A percentile compares a stretch with the other conserved stretches of the same genome.
Evolutionary conservation across 2,113 vertebrate genomes (phyloP).

Genomic region (Australoheros scitulus): DNA sequence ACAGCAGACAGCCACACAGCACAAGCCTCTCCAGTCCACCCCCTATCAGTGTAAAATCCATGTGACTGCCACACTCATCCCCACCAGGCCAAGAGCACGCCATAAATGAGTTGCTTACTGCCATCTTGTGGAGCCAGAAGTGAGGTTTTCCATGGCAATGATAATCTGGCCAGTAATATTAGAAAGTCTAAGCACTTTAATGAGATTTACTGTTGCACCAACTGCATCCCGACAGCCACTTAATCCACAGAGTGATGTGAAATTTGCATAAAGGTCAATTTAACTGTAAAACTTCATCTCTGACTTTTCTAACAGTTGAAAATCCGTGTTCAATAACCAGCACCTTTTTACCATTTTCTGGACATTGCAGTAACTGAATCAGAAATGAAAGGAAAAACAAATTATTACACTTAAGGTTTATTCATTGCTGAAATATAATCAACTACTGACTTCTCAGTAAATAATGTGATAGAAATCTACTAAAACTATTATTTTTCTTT

Average conservation of each 20-base stretch:
- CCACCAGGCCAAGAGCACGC: slow-evolving; percentile 30
- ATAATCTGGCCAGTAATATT: slow-evolving; percentile 12
- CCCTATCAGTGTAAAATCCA: slow-evolving; percentile 66
- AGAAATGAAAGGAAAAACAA: slow-evolving; percentile 66
- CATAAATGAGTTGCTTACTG: slow-evolving; percentile 61
- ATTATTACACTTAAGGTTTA: slow-evolving; percentile 81
- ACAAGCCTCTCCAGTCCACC: slow-evolving; percentile 34
- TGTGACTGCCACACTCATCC: slow-evolving; percentile 71
- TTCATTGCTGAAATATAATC: slow-evolving; percentile 84
- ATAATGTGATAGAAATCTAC: slow-evolving; percentile 85
- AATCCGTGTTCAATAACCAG: background rate
- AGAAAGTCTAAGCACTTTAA: slow-evolving; percentile 3
- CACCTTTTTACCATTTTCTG: slow-evolving; percentile 11
- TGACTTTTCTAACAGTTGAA: slow-evolving; percentile 41
- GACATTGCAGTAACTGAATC: slow-evolving; percentile 16
- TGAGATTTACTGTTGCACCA: slow-evolving; percentile 32
- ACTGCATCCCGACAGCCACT: slow-evolving; percentile 45
- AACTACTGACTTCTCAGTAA: slow-evolving; percentile 84
- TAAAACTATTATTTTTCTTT: slow-evolving; percentile 79
- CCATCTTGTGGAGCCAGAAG: slow-evolving; percentile 71
- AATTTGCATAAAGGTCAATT: slow-evolving; percentile 17
- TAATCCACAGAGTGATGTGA: slow-evolving; percentile 31
- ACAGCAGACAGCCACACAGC: slow-evolving; percentile 39
- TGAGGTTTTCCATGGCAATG: slow-evolving; percentile 11
- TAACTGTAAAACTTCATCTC: slow-evolving; percentile 15